A percentile compares a stretch with the other conserved stretches of the same genome.
These are phyloP conservation scores for Marmota flaviventris DNA, from an alignment of 2,113 vertebrate genomes.

Conservation along the genomic window DNA sequence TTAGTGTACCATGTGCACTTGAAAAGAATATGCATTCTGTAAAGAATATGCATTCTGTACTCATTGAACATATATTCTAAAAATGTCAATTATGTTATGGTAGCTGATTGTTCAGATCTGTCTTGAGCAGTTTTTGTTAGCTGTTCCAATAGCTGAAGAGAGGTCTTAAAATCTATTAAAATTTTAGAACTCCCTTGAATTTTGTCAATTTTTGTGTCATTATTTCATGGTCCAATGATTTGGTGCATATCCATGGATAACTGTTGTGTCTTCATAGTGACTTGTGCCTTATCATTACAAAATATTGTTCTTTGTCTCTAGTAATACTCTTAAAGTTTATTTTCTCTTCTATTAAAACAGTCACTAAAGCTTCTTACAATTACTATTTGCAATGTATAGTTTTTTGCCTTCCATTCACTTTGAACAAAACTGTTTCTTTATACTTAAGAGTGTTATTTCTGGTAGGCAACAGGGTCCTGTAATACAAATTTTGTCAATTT, in stretches of 20 bases:
- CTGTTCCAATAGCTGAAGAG: background rate
- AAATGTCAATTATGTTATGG: background rate
- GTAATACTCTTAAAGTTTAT: background rate
- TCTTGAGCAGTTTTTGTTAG: background rate
- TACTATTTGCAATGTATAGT: background rate
- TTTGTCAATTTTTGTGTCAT: background rate
- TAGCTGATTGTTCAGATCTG: background rate
- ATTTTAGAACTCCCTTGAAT: background rate
- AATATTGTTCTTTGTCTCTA: background rate
- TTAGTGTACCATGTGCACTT: background rate
- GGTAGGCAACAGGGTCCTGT: background rate
- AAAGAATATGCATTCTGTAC: background rate
- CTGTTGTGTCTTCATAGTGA: background rate
- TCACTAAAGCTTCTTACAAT: background rate
- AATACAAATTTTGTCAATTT: background rate
- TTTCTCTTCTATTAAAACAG: background rate
- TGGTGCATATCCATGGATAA: too few relatives aligned
- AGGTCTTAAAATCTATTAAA: background rate
- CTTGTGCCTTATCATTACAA: background rate
- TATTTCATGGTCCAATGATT: background rate
- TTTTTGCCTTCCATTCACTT: background rate
- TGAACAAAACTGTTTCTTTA: background rate
- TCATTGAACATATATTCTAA: background rate
- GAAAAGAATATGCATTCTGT: background rate
- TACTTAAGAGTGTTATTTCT: background rate